These are phyloP conservation scores for Thinocorus orbignyianus DNA, from an alignment of 2,113 vertebrate species.

Conservation along the genomic window DNA sequence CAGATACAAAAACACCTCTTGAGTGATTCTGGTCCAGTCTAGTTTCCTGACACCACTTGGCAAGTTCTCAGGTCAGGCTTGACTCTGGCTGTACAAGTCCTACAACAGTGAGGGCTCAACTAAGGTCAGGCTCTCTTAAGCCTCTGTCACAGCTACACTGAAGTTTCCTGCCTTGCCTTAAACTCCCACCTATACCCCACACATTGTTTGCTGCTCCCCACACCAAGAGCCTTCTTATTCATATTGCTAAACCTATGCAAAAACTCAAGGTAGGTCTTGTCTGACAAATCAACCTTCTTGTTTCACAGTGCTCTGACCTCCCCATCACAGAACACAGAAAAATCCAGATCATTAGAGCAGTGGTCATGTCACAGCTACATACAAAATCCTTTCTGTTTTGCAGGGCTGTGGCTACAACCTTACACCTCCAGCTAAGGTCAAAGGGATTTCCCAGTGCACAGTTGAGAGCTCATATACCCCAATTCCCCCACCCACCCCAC, in stretches of 20 bases:
- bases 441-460: neutral
- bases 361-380: neutral
- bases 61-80: neutral
- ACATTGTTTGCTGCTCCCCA: neutral
- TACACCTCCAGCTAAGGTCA: neutral
- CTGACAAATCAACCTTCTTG: neutral
- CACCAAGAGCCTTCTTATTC: neutral
- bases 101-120: neutral
- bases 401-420: neutral
- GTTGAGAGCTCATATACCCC: neutral
- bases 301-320: neutral
- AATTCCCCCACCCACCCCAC: neutral
- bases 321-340: neutral
- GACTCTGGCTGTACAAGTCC: no score
- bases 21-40: neutral
- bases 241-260: neutral
- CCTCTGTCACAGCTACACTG: neutral
- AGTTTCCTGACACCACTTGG: rapidly evolving
- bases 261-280: neutral
- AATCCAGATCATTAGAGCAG: neutral
- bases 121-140: neutral
- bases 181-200: neutral
- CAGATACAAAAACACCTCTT: neutral
- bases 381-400: neutral
- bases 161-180: neutral